phyloP scores from a whole-genome alignment of 1,140 invertebrate species.

The Acromyrmex heyeri region DNA sequence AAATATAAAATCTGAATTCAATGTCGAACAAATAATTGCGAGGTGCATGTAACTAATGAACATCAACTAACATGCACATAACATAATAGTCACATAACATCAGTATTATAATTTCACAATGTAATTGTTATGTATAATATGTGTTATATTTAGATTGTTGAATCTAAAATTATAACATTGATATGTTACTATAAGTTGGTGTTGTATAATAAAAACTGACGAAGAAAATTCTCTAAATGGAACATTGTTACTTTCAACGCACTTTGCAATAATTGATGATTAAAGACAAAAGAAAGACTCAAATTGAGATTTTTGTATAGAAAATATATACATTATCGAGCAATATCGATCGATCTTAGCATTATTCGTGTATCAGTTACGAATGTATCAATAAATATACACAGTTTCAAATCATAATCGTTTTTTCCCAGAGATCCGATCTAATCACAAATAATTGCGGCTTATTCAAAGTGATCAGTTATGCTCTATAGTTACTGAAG shows the following conservation, averaged over 20 bases:
- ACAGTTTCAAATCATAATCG: background rate
- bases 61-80: no score
- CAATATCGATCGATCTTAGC: background rate
- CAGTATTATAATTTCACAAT: no score
- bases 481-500: background rate
- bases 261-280: conserved; percentile 1
- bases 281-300: background rate
- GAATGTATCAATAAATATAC: conserved; percentile 26
- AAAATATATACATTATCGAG: background rate
- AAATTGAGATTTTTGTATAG: background rate
- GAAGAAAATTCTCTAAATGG: background rate
- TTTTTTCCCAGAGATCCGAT: conserved; percentile 31
- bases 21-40: background rate
- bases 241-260: background rate
- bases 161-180: no score
- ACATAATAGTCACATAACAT: no score
- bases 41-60: no score
- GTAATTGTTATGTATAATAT: no score
- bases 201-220: background rate
- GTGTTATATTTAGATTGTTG: no score
- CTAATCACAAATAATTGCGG: conserved; percentile 32
- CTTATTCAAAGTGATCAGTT: conserved; percentile 41
- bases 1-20: background rate
- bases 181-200: no score
- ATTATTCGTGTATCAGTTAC: background rate